Percentiles rank a stretch among this genome's conserved stretches.
phyloP scores from a whole-genome alignment of 2,888 invertebrate species.

The Himalopsyche kuldschensis region DNA sequence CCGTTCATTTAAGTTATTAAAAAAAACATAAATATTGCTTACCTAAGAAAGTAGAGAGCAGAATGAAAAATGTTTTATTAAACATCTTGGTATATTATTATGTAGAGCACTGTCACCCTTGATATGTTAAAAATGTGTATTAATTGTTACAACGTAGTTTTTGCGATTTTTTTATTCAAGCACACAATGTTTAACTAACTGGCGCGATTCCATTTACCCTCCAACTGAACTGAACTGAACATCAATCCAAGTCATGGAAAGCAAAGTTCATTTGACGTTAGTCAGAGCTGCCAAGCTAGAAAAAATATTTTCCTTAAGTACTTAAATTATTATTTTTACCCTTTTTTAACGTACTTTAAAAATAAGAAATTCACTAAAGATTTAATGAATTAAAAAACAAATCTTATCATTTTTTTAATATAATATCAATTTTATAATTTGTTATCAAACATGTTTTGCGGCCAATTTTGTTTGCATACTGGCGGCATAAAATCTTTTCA shows the following conservation, averaged over 20 bases:
- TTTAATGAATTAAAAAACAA: no score
- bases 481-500: no score
- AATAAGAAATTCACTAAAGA: no score
- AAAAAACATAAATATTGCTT: not conserved
- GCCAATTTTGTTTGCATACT: no score
- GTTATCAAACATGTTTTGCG: no score
- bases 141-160: not conserved
- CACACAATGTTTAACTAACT: not conserved
- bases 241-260: not conserved
- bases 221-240: not conserved
- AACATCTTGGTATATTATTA: conserved; percentile 40
- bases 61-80: conserved; percentile 41
- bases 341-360: not conserved
- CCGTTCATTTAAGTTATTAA: not conserved
- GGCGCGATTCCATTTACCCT: not conserved
- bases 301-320: not conserved
- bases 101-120: conserved; percentile 6
- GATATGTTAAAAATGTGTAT: not conserved
- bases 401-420: no score
- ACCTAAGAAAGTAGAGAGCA: conserved; percentile 4
- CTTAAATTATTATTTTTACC: not conserved
- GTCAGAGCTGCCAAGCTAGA: not conserved
- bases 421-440: no score
- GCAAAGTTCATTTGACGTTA: not conserved
- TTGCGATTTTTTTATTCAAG: not conserved